Evolutionary conservation across 2,113 vertebrate genomes (phyloP), one percentile per base, ranked within the genome.

Genomic region (Psettodes erumei): DNA sequence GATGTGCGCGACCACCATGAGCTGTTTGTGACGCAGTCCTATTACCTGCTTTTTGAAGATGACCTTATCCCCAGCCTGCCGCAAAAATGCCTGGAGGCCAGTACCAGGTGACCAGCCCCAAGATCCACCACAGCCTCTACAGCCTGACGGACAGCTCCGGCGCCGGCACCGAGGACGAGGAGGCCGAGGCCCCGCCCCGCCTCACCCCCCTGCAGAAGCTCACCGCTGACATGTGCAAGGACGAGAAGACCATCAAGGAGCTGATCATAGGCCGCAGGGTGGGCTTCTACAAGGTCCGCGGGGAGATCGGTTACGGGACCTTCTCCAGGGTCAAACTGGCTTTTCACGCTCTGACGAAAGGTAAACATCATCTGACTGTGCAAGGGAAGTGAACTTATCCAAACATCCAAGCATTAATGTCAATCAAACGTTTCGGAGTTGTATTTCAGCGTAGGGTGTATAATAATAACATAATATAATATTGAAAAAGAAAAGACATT

Each of bases 301-400:
- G 97, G 32, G 95, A 99, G 86, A 98, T 99, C 8, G 98, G 98
- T 69, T 95, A 89, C 4, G 98, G 98, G 23, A 97, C 96, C 88
- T 99, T 99, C 77, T 99, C 97, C 4, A 95, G 96, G 81, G 98
- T 99, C 89, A 99, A 98, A 85, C 91, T 99, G 72, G 97, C 95
- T 47, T 94, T 97, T 84, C 96, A 99, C 62, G 94, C 95, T 25
- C 92, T 99, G 55, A 97, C 96, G 30, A 97, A 94, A 98, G 98
- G 97, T 68, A 68, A 1, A 30, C 9, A 3, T 2, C 16, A 2
- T 28, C 6, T 38, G 12, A 60, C 23, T 8, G 13, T 18, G n/a
- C 12, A 27, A 15, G 3, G n/a, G 21, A 37, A 28, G 28, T 18
- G 32, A 35, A 58, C 25, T 18, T 1, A 30, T 28, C 15, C 25